Evolutionary conservation across 2,113 vertebrate species (phyloP).

Genomic region (Seriola rivoliana): DNA sequence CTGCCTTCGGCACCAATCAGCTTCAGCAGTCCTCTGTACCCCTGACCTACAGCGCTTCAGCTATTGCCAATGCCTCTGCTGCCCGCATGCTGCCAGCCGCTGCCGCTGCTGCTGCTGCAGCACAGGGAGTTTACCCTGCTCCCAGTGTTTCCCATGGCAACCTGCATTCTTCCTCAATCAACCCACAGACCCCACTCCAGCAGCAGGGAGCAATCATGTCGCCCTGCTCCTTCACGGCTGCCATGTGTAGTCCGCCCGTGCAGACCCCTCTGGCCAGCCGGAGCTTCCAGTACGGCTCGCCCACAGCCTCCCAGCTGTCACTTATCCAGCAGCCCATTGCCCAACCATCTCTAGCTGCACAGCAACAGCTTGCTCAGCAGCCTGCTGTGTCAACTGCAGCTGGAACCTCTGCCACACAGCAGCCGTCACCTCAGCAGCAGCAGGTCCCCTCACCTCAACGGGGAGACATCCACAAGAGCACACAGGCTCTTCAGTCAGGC

Average conservation of each 20-base stretch:
- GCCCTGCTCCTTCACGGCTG: slow-evolving; percentile 92
- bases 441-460: slow-evolving; percentile 86
- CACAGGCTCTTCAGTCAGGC: slow-evolving; percentile 92
- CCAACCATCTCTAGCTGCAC: slow-evolving; percentile 66
- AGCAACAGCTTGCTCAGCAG: slow-evolving; percentile 75
- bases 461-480: slow-evolving; percentile 91
- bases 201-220: slow-evolving; percentile 90
- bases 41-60: slow-evolving; percentile 87
- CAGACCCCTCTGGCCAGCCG: slow-evolving; percentile 93
- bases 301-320: slow-evolving; percentile 93
- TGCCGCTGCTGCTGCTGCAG: slow-evolving; percentile 86
- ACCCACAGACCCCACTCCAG: slow-evolving; percentile 86
- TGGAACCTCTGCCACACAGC: slow-evolving; percentile 67
- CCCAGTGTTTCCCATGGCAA: slow-evolving; percentile 89
- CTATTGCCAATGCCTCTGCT: slow-evolving; percentile 84
- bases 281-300: slow-evolving; percentile 96
- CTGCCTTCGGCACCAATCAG: slow-evolving; percentile 81
- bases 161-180: slow-evolving; percentile 88
- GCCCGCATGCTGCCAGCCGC: slow-evolving; percentile 88
- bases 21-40: slow-evolving; percentile 89
- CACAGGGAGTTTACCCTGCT: slow-evolving; percentile 86
- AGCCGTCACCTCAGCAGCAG: slow-evolving; percentile 78
- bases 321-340: slow-evolving; percentile 87
- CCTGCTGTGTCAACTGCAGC: slow-evolving; percentile 63
- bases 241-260: slow-evolving; percentile 90